These are phyloP conservation scores for Heliconius hewitsoni DNA, from an alignment of 1,140 invertebrate genomes.

Conservation along the genomic window DNA sequence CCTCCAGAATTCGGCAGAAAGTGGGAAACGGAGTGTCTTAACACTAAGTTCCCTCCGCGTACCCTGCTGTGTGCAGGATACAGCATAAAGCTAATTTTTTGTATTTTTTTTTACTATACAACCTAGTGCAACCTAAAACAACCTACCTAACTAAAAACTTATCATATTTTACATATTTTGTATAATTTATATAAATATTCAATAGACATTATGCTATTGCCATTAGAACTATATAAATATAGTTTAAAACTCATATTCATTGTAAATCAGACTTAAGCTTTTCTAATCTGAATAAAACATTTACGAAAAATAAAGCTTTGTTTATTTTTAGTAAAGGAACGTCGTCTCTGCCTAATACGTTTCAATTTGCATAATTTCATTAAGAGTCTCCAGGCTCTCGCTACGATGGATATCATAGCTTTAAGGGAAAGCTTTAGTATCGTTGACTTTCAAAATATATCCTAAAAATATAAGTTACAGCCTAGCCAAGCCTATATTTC, in stretches of 20 bases:
- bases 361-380: conserved; percentile 27
- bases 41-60: no score
- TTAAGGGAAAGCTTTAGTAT: not conserved
- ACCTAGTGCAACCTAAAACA: not conserved
- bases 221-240: not conserved
- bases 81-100: no score
- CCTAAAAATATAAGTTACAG: not conserved
- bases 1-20: no score
- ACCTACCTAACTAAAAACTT: no score
- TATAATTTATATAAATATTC: no score
- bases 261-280: not conserved
- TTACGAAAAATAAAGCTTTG: not conserved
- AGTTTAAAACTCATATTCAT: not conserved
- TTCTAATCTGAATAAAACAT: not conserved
- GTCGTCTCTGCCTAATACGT: conserved; percentile 17
- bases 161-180: no score
- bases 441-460: not conserved
- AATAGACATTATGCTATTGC: no score
- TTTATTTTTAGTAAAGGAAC: conserved; percentile 8
- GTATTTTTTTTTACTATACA: no score
- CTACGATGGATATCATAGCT: not conserved
- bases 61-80: no score
- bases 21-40: no score
- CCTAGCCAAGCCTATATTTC: no score
- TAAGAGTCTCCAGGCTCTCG: conserved; percentile 6